Base-by-base conservation (phyloP, 2,888 invertebrate genomes). In the Leucozona laternaria region DNA sequence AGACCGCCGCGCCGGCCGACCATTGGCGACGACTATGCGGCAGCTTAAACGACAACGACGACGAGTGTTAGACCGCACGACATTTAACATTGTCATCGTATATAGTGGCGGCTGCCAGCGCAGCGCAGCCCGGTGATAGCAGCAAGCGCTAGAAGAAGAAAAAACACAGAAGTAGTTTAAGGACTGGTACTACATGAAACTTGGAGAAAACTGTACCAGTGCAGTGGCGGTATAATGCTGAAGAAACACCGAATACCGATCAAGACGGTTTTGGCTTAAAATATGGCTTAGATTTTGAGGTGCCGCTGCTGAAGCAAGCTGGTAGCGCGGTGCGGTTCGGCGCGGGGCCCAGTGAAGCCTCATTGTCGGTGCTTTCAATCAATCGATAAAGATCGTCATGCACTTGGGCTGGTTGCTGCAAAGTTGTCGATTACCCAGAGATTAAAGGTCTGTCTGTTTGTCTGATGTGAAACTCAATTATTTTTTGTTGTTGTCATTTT, bases 281-380 rank as follows among this genome's bases (percentile, higher is more conserved):
- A 50, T 86, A 68, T 81, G 81, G 72, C 77, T 55, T 53, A 70
- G 77, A 75, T 73, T 78, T 86, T 78, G 70, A 82, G 78, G 82
- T 86, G 86, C 81, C 82, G 86, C 45, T 20, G 11, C 34, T 28
- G 31, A 34, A 6, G 20, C n/a, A n/a, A n/a, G 22, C 15, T 17
- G 17, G 25, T 25, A 6, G 25, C 2, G 53, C 22, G 53, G 58
- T 7, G 22, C 11, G n/a, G n/a, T n/a, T n/a, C n/a, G 13, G 25
- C 2, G 53, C 22, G 53, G 58, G 13, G 22, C 11, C 8, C 17
- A 45, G 15, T 58, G 20, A 25, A 20, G 25, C 15, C 15, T 13
- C 50, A 68, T 50, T 75, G 86, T 86, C 86, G 86, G 86, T 77
- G 78, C 78, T 75, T 82, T 86, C 86, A 86, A 86, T 82, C 86